Percentiles rank a stretch among this genome's conserved stretches.
Evolutionary conservation across 2,797 vertebrate species (phyloP).

Genomic region (Melanotaenia nigrans): DNA sequence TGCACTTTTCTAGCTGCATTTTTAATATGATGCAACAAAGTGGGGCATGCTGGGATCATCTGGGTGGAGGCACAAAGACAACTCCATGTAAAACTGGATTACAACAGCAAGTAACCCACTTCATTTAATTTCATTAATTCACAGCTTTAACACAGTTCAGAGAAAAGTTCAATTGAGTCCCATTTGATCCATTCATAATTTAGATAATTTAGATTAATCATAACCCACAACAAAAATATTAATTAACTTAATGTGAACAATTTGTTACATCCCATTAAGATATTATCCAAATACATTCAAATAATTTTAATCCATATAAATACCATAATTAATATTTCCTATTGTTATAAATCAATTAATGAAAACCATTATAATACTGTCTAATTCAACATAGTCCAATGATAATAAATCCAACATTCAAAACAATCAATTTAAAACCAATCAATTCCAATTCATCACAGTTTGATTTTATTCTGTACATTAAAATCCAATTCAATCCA

Average conservation of each 20-base stretch:
- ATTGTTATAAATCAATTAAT: background rate
- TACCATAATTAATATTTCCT: background rate
- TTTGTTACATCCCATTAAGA: background rate
- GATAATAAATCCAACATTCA: too few species aligned
- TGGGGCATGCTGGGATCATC: background rate
- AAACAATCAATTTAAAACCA: background rate
- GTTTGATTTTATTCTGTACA: background rate
- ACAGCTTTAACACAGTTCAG: background rate
- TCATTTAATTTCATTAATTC: background rate
- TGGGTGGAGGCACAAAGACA: conserved; percentile 13
- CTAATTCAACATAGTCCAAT: too few species aligned
- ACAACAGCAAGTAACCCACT: background rate
- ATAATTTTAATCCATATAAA: background rate
- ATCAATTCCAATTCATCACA: background rate
- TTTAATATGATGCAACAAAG: conserved; percentile 20
- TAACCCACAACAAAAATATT: background rate
- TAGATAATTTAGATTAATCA: background rate
- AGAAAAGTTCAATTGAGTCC: background rate
- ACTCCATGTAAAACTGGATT: background rate
- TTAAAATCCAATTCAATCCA: background rate
- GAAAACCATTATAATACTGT: background rate
- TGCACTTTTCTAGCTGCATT: conserved; percentile 20
- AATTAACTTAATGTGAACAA: background rate
- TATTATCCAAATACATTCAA: background rate
- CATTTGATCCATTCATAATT: background rate